These are phyloP conservation scores for Mormoops blainvillei DNA, from an alignment of 2,113 vertebrate species.

Conservation along the genomic window DNA sequence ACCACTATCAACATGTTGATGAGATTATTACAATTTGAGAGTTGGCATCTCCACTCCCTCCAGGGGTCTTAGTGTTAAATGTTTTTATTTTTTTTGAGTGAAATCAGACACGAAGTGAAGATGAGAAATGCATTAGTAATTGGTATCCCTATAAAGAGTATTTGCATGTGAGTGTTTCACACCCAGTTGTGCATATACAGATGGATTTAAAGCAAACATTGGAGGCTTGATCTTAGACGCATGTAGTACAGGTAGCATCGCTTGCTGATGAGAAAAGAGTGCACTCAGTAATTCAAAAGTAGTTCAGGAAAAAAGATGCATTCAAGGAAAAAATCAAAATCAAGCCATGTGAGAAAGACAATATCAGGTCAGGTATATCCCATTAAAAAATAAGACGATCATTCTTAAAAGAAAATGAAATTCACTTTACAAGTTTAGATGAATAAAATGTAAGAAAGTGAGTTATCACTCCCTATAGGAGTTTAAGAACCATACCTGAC, in stretches of 20 bases:
- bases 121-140: conserved; percentile 58
- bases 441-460: not conserved
- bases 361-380: not conserved
- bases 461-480: not conserved
- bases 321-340: not conserved
- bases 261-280: conserved; percentile 25
- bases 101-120: conserved; percentile 8
- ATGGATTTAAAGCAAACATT: not conserved
- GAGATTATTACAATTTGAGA: conserved; percentile 75
- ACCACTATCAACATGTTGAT: conserved; percentile 66
- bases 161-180: not conserved
- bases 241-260: not conserved
- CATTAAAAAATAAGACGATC: not conserved
- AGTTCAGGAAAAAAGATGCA: not conserved
- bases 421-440: not conserved
- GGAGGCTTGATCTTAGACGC: not conserved
- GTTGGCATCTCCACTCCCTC: conserved; percentile 56
- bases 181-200: not conserved
- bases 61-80: conserved; percentile 69
- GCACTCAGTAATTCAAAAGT: not conserved
- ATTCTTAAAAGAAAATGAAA: conserved; percentile 27
- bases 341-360: not conserved
- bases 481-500: not conserved
- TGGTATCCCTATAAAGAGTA: conserved; percentile 31
- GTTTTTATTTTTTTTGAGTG: conserved; percentile 65